A percentile compares a stretch with the other conserved stretches of the same genome.
Conservation (phyloP, 2,797 vertebrate genomes). For the Odontamblyopus lacepedii region DNA sequence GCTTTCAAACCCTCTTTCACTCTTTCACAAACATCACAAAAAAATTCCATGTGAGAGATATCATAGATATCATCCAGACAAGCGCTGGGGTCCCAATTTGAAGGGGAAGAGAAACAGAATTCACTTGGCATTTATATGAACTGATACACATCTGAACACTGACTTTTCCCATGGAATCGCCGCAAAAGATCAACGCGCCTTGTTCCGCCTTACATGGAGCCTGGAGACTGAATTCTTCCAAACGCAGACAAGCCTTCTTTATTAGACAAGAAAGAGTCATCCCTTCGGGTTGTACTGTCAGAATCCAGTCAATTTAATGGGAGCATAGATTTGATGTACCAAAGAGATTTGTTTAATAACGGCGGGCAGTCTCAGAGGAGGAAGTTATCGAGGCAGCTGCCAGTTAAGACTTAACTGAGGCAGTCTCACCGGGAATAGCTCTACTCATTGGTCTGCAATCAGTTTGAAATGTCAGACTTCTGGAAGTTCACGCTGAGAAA, state of each 20-base stretch:
- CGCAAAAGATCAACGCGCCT: conserved; percentile 22
- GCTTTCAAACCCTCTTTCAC: conserved; percentile 19
- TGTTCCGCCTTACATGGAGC: conserved; percentile 31
- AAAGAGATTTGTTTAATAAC: conserved; percentile 56
- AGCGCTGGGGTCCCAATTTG: conserved; percentile 7
- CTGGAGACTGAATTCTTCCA: conserved; percentile 42
- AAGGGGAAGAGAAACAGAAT: conserved; percentile 11
- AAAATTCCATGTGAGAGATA: conserved; percentile 9
- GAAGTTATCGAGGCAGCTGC: conserved; percentile 41
- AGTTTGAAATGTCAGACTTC: conserved; percentile 22
- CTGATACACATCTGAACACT: conserved; percentile 35
- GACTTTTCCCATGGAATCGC: conserved; percentile 9
- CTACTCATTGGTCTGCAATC: conserved; percentile 10
- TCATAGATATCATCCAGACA: conserved; percentile 6
- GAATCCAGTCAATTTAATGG: conserved; percentile 44
- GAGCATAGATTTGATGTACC: conserved; percentile 36
- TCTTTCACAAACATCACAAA: conserved; percentile 18
- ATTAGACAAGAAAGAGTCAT: conserved; percentile 41
- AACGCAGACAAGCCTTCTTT: conserved; percentile 55
- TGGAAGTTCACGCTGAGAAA: not conserved
- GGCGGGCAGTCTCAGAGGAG: conserved; percentile 32
- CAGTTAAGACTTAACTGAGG: conserved; percentile 30
- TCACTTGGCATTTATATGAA: conserved; percentile 35
- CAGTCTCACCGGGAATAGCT: conserved; percentile 22
- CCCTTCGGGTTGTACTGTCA: conserved; percentile 36